A percentile compares a stretch with the other conserved stretches of the same genome.
Evolutionary conservation across 2,113 vertebrate genomes (phyloP).

Genomic region (Plecturocebus donacophilus): DNA sequence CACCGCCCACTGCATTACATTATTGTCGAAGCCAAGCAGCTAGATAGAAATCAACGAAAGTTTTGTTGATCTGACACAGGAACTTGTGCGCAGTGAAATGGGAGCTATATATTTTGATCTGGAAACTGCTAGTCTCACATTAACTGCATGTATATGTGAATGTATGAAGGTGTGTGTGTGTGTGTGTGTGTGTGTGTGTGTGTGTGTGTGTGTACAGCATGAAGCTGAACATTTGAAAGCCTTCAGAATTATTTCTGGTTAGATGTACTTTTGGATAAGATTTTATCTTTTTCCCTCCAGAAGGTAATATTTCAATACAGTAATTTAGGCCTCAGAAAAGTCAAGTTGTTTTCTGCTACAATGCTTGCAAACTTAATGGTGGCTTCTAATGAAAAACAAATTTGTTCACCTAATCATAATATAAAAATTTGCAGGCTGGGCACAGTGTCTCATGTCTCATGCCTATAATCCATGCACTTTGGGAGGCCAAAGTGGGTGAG

Average conservation of each 20-base stretch:
- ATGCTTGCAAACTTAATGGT: conserved; percentile 28
- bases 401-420: conserved; percentile 45
- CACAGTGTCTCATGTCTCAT: too few relatives aligned
- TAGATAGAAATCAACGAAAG: conserved; percentile 23
- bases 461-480: too few relatives aligned
- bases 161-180: neutral
- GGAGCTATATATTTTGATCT: neutral
- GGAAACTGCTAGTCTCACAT: neutral
- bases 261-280: neutral
- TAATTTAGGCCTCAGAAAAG: neutral
- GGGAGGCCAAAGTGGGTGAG: too few relatives aligned
- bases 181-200: too few relatives aligned
- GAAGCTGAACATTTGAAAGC: neutral
- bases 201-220: neutral
- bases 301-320: conserved; percentile 36
- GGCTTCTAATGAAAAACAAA: conserved; percentile 42
- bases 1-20: neutral
- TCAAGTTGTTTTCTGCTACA: neutral
- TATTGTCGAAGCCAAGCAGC: neutral
- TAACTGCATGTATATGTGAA: neutral
- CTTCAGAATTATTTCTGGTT: conserved; percentile 41
- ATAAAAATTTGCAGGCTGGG: neutral
- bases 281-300: neutral
- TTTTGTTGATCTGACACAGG: conserved; percentile 28
- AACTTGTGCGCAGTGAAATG: conserved; percentile 12